Evolutionary conservation across 2,888 invertebrate species (phyloP).

Genomic region (Pristionchus exspectatus): DNA sequence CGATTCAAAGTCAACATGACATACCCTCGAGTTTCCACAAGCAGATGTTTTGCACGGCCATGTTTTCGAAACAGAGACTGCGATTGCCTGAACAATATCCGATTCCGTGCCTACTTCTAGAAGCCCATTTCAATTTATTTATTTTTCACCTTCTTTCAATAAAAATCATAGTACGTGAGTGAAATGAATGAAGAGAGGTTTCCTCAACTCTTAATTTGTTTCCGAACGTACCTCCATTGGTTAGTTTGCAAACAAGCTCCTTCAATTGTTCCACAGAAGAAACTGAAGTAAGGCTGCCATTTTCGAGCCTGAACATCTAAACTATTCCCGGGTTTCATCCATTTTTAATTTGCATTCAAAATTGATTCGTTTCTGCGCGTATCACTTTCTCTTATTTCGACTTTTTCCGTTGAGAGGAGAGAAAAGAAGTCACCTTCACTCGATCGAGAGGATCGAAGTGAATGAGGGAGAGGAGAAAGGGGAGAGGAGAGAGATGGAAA

Average conservation of each 20-base stretch:
- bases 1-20: no score
- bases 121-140: no score
- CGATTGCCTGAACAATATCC: background rate
- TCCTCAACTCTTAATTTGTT: no score
- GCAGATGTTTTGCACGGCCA: background rate
- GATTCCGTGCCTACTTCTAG: background rate
- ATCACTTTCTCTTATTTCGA: background rate
- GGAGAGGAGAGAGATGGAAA: background rate
- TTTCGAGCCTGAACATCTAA: background rate
- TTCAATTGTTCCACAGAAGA: background rate
- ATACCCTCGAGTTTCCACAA: background rate
- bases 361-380: background rate
- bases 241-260: background rate
- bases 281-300: background rate
- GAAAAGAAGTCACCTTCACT: background rate
- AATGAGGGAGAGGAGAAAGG: background rate
- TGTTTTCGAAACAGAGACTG: constrained; percentile 1
- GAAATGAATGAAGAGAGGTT: no score
- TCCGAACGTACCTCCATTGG: background rate
- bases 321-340: no score
- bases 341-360: no score
- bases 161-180: no score
- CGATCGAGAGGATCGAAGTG: constrained; percentile 1
- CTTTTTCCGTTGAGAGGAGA: background rate
- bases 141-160: no score